phyloP scores from a whole-genome alignment of 2,888 invertebrate species.

The Diplazon laetatorius region DNA sequence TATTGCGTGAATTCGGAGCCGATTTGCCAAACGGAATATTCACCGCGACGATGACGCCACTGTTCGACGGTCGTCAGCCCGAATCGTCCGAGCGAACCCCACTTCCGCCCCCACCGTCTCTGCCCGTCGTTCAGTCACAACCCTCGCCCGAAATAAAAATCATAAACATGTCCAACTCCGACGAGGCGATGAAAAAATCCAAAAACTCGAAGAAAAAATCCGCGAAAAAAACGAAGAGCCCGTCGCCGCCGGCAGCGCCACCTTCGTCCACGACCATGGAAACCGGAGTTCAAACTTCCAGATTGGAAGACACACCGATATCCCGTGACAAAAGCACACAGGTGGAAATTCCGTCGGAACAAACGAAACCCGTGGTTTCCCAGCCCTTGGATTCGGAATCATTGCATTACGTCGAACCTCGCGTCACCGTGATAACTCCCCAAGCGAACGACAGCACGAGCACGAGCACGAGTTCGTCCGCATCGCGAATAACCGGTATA shows the following conservation, averaged over 20 bases:
- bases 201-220: conserved; percentile 52
- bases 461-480: conserved; percentile 66
- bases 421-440: conserved; percentile 73
- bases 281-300: conserved; percentile 74
- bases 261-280: conserved; percentile 67
- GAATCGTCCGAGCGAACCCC: conserved; percentile 40
- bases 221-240: conserved; percentile 58
- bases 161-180: conserved; percentile 74
- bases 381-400: conserved; percentile 29
- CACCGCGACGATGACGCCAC: conserved; percentile 74
- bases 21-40: conserved; percentile 77
- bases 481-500: conserved; percentile 69
- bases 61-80: conserved; percentile 68
- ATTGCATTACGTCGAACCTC: conserved; percentile 71
- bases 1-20: conserved; percentile 77
- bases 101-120: neutral
- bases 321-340: conserved; percentile 70
- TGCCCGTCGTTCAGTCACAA: conserved; percentile 16
- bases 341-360: conserved; percentile 65
- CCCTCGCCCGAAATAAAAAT: conserved; percentile 76
- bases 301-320: conserved; percentile 63
- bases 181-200: conserved; percentile 60
- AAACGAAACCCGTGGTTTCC: too few species aligned
- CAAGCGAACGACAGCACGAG: conserved; percentile 69
- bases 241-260: too few species aligned